These are phyloP conservation scores for Pollachius pollachius DNA, from an alignment of 2,113 vertebrate species.

Conservation along the genomic window DNA sequence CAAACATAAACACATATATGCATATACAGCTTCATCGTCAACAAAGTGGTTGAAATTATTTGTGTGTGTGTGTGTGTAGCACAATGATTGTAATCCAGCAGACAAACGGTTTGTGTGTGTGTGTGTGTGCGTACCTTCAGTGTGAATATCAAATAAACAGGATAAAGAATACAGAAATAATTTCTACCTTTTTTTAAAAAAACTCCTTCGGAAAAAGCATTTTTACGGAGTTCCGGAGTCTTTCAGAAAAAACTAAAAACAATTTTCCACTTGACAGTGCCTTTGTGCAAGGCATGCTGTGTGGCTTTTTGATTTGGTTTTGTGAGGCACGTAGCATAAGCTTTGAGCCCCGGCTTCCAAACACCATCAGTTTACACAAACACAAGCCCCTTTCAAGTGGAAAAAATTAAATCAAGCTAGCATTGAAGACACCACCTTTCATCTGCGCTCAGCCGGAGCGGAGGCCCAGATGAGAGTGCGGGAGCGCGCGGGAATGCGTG, in stretches of 20 bases:
- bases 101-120: background rate
- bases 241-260: too few species aligned
- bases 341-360: background rate
- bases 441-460: background rate
- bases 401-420: background rate
- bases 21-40: background rate
- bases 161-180: too few species aligned
- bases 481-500: background rate
- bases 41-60: background rate
- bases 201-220: too few species aligned
- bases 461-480: background rate
- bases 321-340: background rate
- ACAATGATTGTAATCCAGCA: too few species aligned
- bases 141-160: background rate
- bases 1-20: conserved; percentile 2
- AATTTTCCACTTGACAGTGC: background rate
- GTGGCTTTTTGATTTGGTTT: background rate
- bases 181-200: too few species aligned
- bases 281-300: background rate
- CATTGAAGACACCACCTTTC: background rate
- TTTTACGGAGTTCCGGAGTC: too few species aligned
- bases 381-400: background rate
- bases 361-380: conserved; percentile 1
- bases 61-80: background rate
- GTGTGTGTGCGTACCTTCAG: background rate